Evolutionary conservation across 1,140 invertebrate genomes (phyloP).

Genomic region (Andrena cerasifolii): DNA sequence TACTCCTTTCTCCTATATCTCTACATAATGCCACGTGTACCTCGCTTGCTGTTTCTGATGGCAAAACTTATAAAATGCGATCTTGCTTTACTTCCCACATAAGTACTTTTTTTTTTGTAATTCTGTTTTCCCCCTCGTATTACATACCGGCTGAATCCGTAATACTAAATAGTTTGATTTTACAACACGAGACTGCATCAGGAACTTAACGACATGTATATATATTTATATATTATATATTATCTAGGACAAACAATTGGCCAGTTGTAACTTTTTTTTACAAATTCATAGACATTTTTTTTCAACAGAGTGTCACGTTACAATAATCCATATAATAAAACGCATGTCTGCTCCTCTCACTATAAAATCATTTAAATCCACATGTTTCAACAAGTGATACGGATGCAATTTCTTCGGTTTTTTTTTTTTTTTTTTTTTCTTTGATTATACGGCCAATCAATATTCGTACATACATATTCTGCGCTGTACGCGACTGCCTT

Average conservation of each 20-base stretch:
- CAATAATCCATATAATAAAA: slow-evolving; percentile 61
- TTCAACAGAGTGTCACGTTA: slow-evolving; percentile 72
- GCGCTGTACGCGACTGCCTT: slow-evolving; percentile 28
- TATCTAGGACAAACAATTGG: slow-evolving; percentile 76
- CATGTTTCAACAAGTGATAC: slow-evolving; percentile 42
- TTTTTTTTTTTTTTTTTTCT: too few relatives aligned
- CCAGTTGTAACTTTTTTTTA: slow-evolving; percentile 73
- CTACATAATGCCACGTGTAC: slow-evolving; percentile 69
- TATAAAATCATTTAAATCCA: slow-evolving; percentile 53
- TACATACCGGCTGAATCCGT: slow-evolving; percentile 66
- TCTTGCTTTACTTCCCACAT: slow-evolving; percentile 47
- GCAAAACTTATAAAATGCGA: slow-evolving; percentile 72
- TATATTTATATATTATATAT: slow-evolving; percentile 71
- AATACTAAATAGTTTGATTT: slow-evolving; percentile 80
- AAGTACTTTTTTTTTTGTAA: slow-evolving; percentile 49
- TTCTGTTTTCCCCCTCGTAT: slow-evolving; percentile 44
- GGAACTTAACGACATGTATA: slow-evolving; percentile 77
- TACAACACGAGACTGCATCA: slow-evolving; percentile 77
- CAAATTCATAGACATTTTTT: slow-evolving; percentile 64
- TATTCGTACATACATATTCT: slow-evolving; percentile 29
- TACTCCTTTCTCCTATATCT: slow-evolving; percentile 63
- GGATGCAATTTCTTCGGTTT: slow-evolving; percentile 56
- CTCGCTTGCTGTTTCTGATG: slow-evolving; percentile 68
- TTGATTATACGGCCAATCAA: slow-evolving; percentile 43
- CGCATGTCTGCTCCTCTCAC: slow-evolving; percentile 19